A percentile compares a stretch with the other conserved stretches of the same genome.
phyloP scores from a whole-genome alignment of 2,797 vertebrate species.

The Betta splendens region DNA sequence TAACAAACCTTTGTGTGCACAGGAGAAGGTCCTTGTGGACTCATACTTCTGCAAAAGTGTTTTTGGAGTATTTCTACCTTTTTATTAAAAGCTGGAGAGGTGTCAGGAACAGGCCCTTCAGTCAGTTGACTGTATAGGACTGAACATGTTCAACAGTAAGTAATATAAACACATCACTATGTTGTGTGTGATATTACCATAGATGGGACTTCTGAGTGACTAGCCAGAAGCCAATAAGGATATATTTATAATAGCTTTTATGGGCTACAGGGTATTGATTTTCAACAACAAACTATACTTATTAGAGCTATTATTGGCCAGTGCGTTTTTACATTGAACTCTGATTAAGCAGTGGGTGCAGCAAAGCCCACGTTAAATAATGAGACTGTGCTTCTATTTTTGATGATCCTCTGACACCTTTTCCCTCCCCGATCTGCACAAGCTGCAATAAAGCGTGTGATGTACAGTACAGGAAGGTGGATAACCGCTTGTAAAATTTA shows the following conservation, averaged over 20 bases:
- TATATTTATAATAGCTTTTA: conserved; percentile 26
- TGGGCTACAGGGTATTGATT: not conserved
- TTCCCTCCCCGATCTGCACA: conserved; percentile 11
- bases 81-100: not conserved
- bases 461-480: conserved; percentile 6
- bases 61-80: not conserved
- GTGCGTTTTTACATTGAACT: conserved; percentile 10
- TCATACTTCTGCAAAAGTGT: not conserved
- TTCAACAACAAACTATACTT: conserved; percentile 16
- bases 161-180: not conserved
- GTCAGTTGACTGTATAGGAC: not conserved
- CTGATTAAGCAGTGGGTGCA: not conserved
- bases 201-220: conserved; percentile 14
- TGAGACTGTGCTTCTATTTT: not conserved
- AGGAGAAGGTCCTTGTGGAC: not conserved
- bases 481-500: conserved; percentile 38
- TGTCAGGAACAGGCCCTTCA: not conserved
- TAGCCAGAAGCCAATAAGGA: conserved; percentile 7
- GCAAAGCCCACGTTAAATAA: not conserved
- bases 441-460: conserved; percentile 6
- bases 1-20: conserved; percentile 65
- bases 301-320: conserved; percentile 2
- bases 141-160: not conserved
- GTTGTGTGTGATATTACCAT: not conserved
- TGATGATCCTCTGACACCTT: not conserved